Conservation (phyloP, 2,113 vertebrate genomes). For the Potamarius usumacintae region DNA sequence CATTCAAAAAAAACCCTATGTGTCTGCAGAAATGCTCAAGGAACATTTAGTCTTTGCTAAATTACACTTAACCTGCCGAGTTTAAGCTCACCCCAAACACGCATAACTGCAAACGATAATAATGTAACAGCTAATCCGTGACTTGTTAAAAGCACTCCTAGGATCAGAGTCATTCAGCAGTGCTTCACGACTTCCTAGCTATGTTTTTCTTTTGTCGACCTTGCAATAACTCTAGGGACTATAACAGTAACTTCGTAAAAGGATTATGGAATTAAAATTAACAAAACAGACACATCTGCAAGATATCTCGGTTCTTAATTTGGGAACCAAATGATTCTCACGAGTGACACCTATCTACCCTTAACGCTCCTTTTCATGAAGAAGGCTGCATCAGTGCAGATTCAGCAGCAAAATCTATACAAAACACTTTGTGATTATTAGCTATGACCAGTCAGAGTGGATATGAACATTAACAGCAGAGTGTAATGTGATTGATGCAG, state of each 20-base stretch:
- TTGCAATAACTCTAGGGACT: not conserved
- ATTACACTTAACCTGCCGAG: not conserved
- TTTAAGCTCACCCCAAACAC: conserved; percentile 9
- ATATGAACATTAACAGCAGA: not conserved
- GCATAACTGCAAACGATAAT: not conserved
- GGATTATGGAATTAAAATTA: not conserved
- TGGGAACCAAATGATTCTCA: not conserved
- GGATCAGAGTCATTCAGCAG: not conserved
- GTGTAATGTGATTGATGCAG: not conserved
- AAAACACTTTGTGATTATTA: not conserved
- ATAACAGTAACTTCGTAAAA: not conserved
- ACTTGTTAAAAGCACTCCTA: not conserved
- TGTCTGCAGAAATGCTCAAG: not conserved
- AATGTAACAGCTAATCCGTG: not conserved
- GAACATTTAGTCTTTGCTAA: not conserved
- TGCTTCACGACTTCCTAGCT: not conserved
- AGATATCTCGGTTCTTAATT: not conserved
- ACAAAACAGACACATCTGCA: not conserved
- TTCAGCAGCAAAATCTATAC: not conserved
- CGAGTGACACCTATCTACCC: not conserved
- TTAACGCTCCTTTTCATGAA: not conserved
- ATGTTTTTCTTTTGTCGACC: not conserved
- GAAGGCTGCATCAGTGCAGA: not conserved
- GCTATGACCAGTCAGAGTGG: not conserved
- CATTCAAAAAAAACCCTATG: too few species aligned